Conservation (phyloP, 2,888 invertebrate species). For the Lamproptera curius region DNA sequence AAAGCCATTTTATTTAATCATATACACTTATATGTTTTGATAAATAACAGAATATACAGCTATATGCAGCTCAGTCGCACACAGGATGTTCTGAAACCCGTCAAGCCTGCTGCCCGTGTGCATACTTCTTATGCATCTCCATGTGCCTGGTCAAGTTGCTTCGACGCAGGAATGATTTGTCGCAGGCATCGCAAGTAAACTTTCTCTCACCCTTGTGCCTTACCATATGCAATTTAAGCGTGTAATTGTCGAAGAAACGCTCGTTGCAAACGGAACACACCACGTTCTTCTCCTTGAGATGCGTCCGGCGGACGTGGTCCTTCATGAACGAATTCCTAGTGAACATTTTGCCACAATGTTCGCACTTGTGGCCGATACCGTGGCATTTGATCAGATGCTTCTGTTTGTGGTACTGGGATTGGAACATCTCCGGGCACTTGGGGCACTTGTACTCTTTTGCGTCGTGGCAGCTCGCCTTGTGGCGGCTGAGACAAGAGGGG, state of each 20-base stretch:
- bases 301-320: slow-evolving; percentile 60
- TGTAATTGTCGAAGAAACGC: slow-evolving; percentile 63
- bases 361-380: slow-evolving; percentile 62
- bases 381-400: slow-evolving; percentile 73
- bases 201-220: slow-evolving; percentile 74
- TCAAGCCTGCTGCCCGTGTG: slow-evolving; percentile 36
- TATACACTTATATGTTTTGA: too few species aligned
- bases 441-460: slow-evolving; percentile 62
- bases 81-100: slow-evolving; percentile 48
- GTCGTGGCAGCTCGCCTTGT: slow-evolving; percentile 58
- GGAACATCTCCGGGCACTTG: slow-evolving; percentile 64
- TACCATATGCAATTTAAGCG: slow-evolving; percentile 67
- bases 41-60: too few species aligned
- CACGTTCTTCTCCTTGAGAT: slow-evolving; percentile 66
- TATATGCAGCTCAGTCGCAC: too few species aligned
- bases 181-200: slow-evolving; percentile 77
- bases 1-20: too few species aligned
- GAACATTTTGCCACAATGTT: slow-evolving; percentile 61
- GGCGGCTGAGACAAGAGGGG: slow-evolving; percentile 55
- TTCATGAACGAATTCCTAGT: slow-evolving; percentile 69
- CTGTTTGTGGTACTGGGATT: slow-evolving; percentile 70
- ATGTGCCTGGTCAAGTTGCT: slow-evolving; percentile 79
- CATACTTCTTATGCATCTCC: slow-evolving; percentile 68
- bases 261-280: slow-evolving; percentile 60
- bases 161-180: slow-evolving; percentile 75